phyloP scores from a whole-genome alignment of 1,140 invertebrate genomes.

The Sycobia sp. region DNA sequence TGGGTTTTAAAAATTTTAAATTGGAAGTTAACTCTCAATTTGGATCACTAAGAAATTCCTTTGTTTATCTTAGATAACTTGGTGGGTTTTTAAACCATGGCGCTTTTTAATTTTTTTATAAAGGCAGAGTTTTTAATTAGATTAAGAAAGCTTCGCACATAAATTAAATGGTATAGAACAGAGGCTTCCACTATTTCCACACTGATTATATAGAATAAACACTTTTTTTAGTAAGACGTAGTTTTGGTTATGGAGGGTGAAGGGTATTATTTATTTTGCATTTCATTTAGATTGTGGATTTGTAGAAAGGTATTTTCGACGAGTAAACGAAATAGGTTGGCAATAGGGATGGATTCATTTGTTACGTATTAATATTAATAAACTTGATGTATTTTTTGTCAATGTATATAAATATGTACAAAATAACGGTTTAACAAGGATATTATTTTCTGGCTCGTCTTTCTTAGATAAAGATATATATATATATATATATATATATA shows the following conservation, averaged over 20 bases:
- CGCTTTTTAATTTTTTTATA: not conserved
- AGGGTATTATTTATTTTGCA: conserved; percentile 25
- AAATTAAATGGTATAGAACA: conserved; percentile 2
- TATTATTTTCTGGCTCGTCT: no score
- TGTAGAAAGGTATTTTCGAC: conserved; percentile 13
- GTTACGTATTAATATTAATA: not conserved
- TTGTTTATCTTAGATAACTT: not conserved
- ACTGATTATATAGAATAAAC: not conserved
- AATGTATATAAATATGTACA: no score
- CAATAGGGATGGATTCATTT: conserved; percentile 23
- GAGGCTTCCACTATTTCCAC: conserved; percentile 23
- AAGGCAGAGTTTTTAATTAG: conserved; percentile 21
- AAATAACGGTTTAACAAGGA: no score
- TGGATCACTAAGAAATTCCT: no score
- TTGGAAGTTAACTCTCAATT: no score
- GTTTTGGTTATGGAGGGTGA: conserved; percentile 28
- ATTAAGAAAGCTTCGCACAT: conserved; percentile 12
- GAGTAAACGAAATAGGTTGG: conserved; percentile 11
- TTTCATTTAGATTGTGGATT: conserved; percentile 15
- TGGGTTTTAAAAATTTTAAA: no score
- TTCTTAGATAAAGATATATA: no score
- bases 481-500: no score
- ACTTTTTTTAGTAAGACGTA: conserved; percentile 8
- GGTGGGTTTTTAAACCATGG: conserved; percentile 7
- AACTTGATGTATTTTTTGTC: no score